Percentiles rank a stretch among this genome's conserved stretches.
phyloP scores from a whole-genome alignment of 2,888 invertebrate genomes.

The Micoletzkya japonica region DNA sequence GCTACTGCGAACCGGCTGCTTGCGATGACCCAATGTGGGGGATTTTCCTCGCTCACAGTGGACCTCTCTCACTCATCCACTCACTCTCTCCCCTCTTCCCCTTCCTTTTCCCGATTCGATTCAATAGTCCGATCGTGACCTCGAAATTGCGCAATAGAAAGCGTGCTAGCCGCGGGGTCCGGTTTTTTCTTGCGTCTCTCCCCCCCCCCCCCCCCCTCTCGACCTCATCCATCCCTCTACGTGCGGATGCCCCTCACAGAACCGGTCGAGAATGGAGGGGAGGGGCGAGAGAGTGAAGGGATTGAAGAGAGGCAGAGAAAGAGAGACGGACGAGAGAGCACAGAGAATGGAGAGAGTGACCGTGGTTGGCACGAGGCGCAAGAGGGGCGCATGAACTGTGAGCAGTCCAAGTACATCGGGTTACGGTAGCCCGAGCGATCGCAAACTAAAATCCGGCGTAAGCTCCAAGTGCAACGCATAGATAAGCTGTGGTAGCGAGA shows the following conservation, averaged over 20 bases:
- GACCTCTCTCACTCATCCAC: not conserved
- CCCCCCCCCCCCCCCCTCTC: not conserved
- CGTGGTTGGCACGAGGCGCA: not conserved
- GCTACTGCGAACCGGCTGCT: not conserved
- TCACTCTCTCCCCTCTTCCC: constrained; percentile 6
- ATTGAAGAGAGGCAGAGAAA: constrained; percentile 16
- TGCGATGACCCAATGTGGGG: constrained; percentile 50
- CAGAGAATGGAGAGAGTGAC: not conserved
- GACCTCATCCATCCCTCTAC: not conserved
- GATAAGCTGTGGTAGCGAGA: too few species aligned
- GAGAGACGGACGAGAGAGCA: too few species aligned
- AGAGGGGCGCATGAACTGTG: too few species aligned
- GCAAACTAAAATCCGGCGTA: too few species aligned
- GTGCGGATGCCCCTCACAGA: not conserved
- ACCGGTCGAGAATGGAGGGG: constrained; percentile 2
- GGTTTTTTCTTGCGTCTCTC: constrained; percentile 18
- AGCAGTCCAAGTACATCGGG: too few species aligned
- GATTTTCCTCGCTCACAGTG: not conserved
- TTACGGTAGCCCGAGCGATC: too few species aligned
- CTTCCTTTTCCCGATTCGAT: not conserved
- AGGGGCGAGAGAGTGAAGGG: constrained; percentile 1
- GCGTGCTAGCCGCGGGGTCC: not conserved
- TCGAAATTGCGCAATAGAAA: constrained; percentile 21
- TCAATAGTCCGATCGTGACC: not conserved
- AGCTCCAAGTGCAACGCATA: too few species aligned